Evolutionary conservation across 1,140 invertebrate species (phyloP).

Genomic region (Drosophila jambulina): DNA sequence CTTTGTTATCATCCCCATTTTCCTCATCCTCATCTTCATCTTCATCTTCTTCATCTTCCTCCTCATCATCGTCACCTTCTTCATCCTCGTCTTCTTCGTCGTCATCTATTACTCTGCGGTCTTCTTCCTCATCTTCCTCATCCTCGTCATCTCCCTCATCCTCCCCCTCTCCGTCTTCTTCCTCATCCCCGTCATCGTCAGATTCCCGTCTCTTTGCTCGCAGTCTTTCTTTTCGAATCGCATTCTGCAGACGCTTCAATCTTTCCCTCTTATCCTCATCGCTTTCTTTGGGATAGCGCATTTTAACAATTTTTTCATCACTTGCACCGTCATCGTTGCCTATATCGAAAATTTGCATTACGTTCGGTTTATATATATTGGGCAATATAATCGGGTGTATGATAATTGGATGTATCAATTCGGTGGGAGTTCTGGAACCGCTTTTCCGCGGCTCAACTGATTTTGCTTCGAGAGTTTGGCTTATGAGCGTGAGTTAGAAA

Average conservation of each 20-base stretch:
- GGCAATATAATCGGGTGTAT: constrained; percentile 64
- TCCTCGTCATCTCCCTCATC: constrained; percentile 21
- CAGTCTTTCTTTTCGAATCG: constrained; percentile 84
- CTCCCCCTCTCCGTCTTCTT: constrained; percentile 26
- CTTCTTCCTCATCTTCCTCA: constrained; percentile 19
- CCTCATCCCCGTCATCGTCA: constrained; percentile 51
- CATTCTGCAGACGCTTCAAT: constrained; percentile 67
- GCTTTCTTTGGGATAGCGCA: constrained; percentile 84
- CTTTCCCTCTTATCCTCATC: constrained; percentile 69
- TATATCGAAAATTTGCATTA: constrained; percentile 84
- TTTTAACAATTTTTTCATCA: constrained; percentile 85
- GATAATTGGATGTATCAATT: constrained; percentile 62
- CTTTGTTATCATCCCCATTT: constrained; percentile 79
- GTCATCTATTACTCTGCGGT: constrained; percentile 36
- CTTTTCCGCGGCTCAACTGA: constrained; percentile 52
- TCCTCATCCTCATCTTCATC: constrained; percentile 80
- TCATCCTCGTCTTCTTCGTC: constrained; percentile 70
- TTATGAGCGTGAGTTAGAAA: constrained; percentile 77
- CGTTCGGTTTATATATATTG: constrained; percentile 54
- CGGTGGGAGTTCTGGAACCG: constrained; percentile 27
- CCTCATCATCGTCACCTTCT: constrained; percentile 27
- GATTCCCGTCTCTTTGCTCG: constrained; percentile 42
- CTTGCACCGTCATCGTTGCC: constrained; percentile 86
- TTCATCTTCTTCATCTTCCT: constrained; percentile 23
- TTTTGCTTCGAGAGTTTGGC: constrained; percentile 68